Percentiles rank a stretch among this genome's conserved stretches.
These are phyloP conservation scores for Neodiprion pinetum DNA, from an alignment of 1,140 invertebrate genomes.

Conservation along the genomic window DNA sequence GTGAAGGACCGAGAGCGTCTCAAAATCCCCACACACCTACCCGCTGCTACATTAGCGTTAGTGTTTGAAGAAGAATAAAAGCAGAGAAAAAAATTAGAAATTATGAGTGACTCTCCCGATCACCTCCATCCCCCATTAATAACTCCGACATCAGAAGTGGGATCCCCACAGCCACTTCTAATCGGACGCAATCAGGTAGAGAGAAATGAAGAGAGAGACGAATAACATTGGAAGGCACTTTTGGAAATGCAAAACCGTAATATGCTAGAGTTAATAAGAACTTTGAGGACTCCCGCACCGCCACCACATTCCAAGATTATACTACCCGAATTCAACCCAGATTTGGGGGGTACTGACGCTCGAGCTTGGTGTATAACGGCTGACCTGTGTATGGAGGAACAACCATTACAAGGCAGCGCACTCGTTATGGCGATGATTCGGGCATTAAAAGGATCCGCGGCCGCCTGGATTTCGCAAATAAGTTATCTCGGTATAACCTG, in stretches of 20 bases:
- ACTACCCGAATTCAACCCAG: slow-evolving; percentile 24
- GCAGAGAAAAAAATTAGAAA: too few species aligned
- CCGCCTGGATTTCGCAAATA: slow-evolving; percentile 17
- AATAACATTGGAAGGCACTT: neutral
- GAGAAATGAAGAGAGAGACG: neutral
- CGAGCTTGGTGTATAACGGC: slow-evolving; percentile 23
- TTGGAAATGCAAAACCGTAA: slow-evolving; percentile 11
- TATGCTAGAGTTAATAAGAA: slow-evolving; percentile 6
- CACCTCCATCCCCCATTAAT: too few species aligned
- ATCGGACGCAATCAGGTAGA: neutral
- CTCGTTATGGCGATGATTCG: slow-evolving; percentile 20
- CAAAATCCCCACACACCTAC: too few species aligned
- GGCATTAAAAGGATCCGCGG: slow-evolving; percentile 19
- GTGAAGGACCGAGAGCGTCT: too few species aligned
- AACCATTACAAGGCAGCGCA: slow-evolving; percentile 13
- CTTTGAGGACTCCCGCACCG: slow-evolving; percentile 6
- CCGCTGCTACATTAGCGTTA: too few species aligned
- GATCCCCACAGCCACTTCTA: slow-evolving; percentile 1
- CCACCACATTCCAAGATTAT: neutral
- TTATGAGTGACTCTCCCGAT: too few species aligned
- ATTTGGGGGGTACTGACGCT: slow-evolving; percentile 13
- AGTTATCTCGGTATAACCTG: slow-evolving; percentile 14
- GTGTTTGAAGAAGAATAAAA: too few species aligned
- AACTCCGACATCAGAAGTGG: slow-evolving; percentile 21
- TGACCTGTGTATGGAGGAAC: slow-evolving; percentile 20